Evolutionary conservation across 2,797 vertebrate genomes (phyloP).

Genomic region (Chaunax sp.): DNA sequence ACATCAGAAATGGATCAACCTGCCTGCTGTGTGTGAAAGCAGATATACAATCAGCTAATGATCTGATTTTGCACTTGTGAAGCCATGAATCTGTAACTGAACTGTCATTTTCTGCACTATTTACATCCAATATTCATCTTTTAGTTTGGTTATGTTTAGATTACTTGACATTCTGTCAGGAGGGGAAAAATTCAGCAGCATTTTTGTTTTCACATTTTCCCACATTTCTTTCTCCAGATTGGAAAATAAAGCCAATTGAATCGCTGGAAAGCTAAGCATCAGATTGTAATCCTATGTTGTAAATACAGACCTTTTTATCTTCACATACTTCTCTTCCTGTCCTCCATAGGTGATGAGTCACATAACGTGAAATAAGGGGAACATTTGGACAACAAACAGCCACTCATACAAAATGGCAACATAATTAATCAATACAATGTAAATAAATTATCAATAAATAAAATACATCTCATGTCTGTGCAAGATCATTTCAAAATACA

Average conservation of each 20-base stretch:
- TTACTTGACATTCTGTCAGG: constrained; percentile 1
- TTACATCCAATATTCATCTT: constrained; percentile 27
- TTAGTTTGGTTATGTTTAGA: constrained; percentile 15
- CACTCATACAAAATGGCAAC: constrained; percentile 49
- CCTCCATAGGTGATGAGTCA: constrained; percentile 35
- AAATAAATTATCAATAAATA: constrained; percentile 76
- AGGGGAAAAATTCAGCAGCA: constrained; percentile 5
- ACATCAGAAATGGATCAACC: neutral
- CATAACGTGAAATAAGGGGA: constrained; percentile 56
- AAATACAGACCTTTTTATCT: constrained; percentile 20
- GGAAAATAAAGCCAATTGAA: constrained; percentile 9
- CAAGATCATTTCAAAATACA: constrained; percentile 61
- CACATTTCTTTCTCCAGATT: neutral
- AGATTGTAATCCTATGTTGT: constrained; percentile 23
- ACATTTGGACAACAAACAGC: constrained; percentile 49
- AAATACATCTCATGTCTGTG: constrained; percentile 82
- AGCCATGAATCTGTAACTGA: constrained; percentile 5
- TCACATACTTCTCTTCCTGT: constrained; percentile 11
- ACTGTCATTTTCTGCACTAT: neutral
- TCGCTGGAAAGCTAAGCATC: neutral
- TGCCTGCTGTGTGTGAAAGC: constrained; percentile 15
- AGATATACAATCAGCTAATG: neutral
- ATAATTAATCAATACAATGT: constrained; percentile 65
- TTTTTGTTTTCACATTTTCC: neutral
- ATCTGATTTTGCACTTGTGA: constrained; percentile 7